Percentiles rank a stretch among this genome's conserved stretches.
Evolutionary conservation across 2,113 vertebrate genomes (phyloP).

Genomic region (Physeter macrocephalus): DNA sequence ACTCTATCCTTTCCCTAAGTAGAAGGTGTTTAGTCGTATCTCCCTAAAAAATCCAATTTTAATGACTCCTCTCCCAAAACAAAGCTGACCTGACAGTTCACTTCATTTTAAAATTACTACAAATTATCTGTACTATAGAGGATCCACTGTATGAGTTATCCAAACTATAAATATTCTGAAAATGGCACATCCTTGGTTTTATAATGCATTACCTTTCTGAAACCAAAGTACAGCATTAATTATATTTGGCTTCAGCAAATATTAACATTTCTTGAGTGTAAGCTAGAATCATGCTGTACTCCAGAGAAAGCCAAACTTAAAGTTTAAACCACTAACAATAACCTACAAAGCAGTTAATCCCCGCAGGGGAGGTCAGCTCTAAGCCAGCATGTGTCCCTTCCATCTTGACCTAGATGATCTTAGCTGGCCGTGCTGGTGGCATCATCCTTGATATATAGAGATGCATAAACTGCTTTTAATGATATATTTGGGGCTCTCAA

Average conservation of each 20-base stretch:
- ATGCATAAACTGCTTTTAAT: background rate
- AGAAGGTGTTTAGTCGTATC: background rate
- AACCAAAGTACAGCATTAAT: slow-evolving; percentile 35
- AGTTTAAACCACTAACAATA: slow-evolving; percentile 5
- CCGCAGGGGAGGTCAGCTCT: background rate
- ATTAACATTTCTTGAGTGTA: slow-evolving; percentile 24
- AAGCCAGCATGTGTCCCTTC: background rate
- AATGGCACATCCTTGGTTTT: background rate
- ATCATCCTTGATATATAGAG: background rate
- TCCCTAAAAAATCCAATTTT: slow-evolving; percentile 18
- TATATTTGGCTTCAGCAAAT: slow-evolving; percentile 44
- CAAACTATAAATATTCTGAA: slow-evolving; percentile 40
- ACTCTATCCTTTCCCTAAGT: background rate
- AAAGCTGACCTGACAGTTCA: background rate
- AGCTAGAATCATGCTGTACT: background rate
- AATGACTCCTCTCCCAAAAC: slow-evolving; percentile 4
- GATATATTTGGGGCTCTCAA: background rate
- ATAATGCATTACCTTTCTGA: slow-evolving; percentile 5
- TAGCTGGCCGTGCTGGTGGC: background rate
- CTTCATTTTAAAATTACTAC: slow-evolving; percentile 6
- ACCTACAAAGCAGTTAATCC: background rate
- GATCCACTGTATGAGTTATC: background rate
- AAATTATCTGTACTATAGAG: background rate
- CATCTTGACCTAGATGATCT: background rate
- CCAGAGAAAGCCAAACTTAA: background rate